A percentile compares a stretch with the other conserved stretches of the same genome.
phyloP scores from a whole-genome alignment of 2,113 vertebrate species.

The Fregata magnificens region DNA sequence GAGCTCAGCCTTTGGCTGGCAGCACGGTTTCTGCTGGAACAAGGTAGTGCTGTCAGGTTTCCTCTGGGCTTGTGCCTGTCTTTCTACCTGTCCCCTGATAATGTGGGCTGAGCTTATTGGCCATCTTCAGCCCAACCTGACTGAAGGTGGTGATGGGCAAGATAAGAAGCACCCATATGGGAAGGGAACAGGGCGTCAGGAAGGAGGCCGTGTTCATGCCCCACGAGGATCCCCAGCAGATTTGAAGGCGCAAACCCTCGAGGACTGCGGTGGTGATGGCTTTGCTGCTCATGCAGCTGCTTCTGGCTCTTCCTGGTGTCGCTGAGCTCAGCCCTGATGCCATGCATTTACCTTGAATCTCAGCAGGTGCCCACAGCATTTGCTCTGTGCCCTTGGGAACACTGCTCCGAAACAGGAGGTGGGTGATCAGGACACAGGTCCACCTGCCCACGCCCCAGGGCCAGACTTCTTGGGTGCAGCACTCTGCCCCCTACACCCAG shows the following conservation, averaged over 20 bases:
- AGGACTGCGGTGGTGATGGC: not conserved
- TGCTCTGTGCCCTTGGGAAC: not conserved
- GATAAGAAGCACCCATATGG: not conserved
- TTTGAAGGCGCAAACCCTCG: not conserved
- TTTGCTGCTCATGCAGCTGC: not conserved
- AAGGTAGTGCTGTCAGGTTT: not conserved
- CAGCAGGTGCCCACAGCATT: not conserved
- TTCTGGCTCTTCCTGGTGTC: fast-evolving
- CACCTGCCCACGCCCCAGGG: not conserved
- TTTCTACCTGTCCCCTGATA: not conserved
- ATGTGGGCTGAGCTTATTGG: not conserved
- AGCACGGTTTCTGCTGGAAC: not conserved
- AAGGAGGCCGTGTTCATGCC: fast-evolving
- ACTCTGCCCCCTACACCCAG: not conserved
- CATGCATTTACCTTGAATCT: not conserved
- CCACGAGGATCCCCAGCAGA: not conserved
- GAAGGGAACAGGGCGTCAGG: not conserved
- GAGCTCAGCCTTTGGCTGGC: not conserved
- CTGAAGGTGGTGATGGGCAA: not conserved
- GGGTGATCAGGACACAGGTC: fast-evolving
- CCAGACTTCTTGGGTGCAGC: fast-evolving
- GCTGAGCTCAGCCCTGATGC: not conserved
- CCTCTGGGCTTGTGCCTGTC: not conserved
- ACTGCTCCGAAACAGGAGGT: not conserved
- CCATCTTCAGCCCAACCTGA: not conserved